Base-by-base conservation (phyloP, 2,797 vertebrate genomes). In the Chaetophractus vellerosus region DNA sequence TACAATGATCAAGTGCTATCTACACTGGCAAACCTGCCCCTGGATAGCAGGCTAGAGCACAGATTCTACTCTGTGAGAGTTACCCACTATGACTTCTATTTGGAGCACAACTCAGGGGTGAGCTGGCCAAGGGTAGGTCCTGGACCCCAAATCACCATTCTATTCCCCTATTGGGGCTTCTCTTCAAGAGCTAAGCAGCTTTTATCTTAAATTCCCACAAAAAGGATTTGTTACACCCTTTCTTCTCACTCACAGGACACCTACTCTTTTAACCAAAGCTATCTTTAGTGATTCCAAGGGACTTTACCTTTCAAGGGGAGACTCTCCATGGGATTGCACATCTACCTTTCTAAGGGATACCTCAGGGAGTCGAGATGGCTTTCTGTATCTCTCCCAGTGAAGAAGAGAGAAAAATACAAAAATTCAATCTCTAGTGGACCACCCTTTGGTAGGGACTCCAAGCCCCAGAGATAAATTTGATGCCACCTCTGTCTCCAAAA, bases 321-420 rank as follows among this genome's bases (percentile, higher is more conserved):
- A 57, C 15, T 19, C 2, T 82, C n/a, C 90, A 75, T 52, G 59
- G 36, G n/a, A 61, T 92, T 92, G n/a, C 10, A 72, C 15, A 18
- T 63, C 68, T 38, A 19, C 50, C 15, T 23, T 72, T 48, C 79
- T 50, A 48, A 90, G 48, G 55, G 78, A n/a, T 68, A 57, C 6
- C 69, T 88, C 6, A 1, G 59, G 55, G 48, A 89, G 24, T n/a
- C 55, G 48, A 79, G 15, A 21, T 66, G 23, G 45, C 38, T 59
- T 92, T 90, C 74, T 83, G 52, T 48, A 82, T 55, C 78, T 75
- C 41, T 94, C 14, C 52, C 86, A 82, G 15, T 72, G 63, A 72
- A 66, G 9, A 64, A 88, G 36, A 92, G 28, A 21, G n/a, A 31
- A 81, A 82, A 94, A 86, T 28, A 1, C 24, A 81, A 3, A 33